A percentile compares a stretch with the other conserved stretches of the same genome.
These are phyloP conservation scores for Caracal caracal DNA, from an alignment of 2,113 vertebrate genomes.

Conservation along the genomic window DNA sequence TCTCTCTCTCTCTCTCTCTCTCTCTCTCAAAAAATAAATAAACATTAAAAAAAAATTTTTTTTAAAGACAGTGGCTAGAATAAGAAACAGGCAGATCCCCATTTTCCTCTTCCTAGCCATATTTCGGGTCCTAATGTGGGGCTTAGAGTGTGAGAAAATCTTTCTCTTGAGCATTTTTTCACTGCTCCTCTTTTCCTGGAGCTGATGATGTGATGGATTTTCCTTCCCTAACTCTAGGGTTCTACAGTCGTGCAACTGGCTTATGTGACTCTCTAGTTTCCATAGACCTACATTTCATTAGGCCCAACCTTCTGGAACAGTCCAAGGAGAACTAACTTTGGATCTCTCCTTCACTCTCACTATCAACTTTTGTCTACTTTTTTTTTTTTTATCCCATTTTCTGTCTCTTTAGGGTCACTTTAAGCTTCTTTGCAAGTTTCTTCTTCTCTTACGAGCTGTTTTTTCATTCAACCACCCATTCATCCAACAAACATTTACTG, in stretches of 20 bases:
- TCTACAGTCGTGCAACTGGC: background rate
- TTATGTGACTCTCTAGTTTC: background rate
- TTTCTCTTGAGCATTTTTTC: background rate
- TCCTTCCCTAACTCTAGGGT: background rate
- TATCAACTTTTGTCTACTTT: background rate
- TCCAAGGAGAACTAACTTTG: background rate
- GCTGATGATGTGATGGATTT: background rate
- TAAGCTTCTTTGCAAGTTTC: background rate
- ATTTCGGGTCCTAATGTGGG: background rate
- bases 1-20: no score
- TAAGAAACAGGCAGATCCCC: background rate
- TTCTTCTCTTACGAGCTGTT: background rate
- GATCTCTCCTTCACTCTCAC: background rate
- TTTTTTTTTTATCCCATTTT: background rate
- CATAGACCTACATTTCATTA: background rate
- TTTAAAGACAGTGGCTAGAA: background rate
- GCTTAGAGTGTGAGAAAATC: background rate
- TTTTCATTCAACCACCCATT: background rate
- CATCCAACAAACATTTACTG: background rate
- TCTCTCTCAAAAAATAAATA: no score
- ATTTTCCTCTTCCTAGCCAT: background rate
- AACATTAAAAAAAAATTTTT: no score
- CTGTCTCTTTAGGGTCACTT: background rate
- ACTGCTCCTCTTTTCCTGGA: background rate
- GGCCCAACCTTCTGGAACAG: background rate